Evolutionary conservation across 1,140 invertebrate species (phyloP).

Genomic region (Drosophila prosaltans): DNA sequence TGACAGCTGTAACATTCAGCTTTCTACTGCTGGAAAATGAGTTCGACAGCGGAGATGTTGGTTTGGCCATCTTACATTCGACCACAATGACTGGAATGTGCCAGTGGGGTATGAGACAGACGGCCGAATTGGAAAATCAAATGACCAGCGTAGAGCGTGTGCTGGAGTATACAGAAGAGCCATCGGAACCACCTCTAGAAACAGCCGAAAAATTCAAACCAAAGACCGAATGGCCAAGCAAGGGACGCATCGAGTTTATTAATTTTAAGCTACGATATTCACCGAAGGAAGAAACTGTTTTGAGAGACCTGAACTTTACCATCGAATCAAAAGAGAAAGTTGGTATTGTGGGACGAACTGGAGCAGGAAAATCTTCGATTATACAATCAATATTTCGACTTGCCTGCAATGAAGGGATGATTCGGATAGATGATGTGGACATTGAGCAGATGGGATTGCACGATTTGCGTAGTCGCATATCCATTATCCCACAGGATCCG

Average conservation of each 20-base stretch:
- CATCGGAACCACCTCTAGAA: slow-evolving; percentile 85
- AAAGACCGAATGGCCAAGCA: slow-evolving; percentile 88
- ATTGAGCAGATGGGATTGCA: slow-evolving; percentile 86
- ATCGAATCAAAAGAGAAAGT: slow-evolving; percentile 90
- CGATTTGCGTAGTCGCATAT: slow-evolving; percentile 87
- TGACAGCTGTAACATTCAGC: slow-evolving; percentile 85
- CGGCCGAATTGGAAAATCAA: slow-evolving; percentile 92
- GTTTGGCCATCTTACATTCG: slow-evolving; percentile 91
- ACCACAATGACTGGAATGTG: slow-evolving; percentile 91
- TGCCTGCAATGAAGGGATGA: slow-evolving; percentile 86
- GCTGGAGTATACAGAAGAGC: slow-evolving; percentile 87
- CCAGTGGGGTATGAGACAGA: slow-evolving; percentile 94
- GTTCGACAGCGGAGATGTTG: slow-evolving; percentile 89
- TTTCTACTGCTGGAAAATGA: slow-evolving; percentile 83
- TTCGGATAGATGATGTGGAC: slow-evolving; percentile 86
- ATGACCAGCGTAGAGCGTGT: slow-evolving; percentile 93
- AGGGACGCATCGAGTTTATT: slow-evolving; percentile 88
- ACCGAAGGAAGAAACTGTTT: slow-evolving; percentile 84
- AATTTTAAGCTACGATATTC: slow-evolving; percentile 85
- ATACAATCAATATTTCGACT: slow-evolving; percentile 92
- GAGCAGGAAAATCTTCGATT: slow-evolving; percentile 96
- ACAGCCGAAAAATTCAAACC: slow-evolving; percentile 84
- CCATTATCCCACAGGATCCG: slow-evolving; percentile 92
- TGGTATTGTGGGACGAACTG: slow-evolving; percentile 93
- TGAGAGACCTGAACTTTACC: slow-evolving; percentile 87